These are phyloP conservation scores for Mohoua ochrocephala DNA, from an alignment of 2,113 vertebrate species.

Conservation along the genomic window DNA sequence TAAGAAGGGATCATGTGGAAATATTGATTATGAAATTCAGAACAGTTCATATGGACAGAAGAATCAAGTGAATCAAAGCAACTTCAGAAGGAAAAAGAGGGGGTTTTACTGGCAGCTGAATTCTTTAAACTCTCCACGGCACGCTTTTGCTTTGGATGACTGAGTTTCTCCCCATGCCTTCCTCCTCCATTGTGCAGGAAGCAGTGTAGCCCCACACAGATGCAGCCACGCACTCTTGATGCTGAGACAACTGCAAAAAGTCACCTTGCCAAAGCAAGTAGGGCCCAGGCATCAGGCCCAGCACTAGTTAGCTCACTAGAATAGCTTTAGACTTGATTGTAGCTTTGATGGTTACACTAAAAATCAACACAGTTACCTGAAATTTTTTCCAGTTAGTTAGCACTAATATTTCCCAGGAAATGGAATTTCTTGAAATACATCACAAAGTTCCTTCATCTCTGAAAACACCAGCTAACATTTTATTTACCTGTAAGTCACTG, in stretches of 20 bases:
- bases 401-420: background rate
- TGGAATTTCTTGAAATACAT: background rate
- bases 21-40: background rate
- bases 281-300: fast-evolving
- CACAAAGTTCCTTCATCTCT: background rate
- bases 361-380: background rate
- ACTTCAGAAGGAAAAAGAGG: background rate
- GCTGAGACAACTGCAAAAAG: background rate
- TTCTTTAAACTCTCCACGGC: background rate
- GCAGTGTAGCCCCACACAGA: no score
- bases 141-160: background rate
- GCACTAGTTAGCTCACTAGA: background rate
- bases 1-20: background rate
- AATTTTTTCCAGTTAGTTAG: background rate
- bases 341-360: background rate
- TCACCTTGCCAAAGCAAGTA: background rate
- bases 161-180: fast-evolving
- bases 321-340: background rate
- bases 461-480: background rate
- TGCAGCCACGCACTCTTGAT: background rate
- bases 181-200: background rate
- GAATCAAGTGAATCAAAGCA: background rate
- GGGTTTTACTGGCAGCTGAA: background rate
- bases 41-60: background rate
- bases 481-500: background rate